Conservation (phyloP, 1,140 invertebrate species). For the Drosophila yakuba region DNA sequence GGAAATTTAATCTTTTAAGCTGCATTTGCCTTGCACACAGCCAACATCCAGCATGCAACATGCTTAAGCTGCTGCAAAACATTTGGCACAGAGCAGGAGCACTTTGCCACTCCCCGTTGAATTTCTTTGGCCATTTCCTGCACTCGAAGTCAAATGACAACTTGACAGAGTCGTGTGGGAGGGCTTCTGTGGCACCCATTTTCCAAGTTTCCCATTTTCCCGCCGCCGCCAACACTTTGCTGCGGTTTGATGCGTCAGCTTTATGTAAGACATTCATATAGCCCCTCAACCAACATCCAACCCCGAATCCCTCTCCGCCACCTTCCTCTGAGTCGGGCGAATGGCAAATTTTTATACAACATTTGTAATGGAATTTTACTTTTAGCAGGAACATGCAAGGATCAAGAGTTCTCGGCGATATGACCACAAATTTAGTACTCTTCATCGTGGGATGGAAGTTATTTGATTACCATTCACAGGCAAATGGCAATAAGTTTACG, state of each 20-base stretch:
- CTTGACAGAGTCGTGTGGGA: slow-evolving; percentile 46
- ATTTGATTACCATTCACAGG: neutral
- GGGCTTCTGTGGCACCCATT: slow-evolving; percentile 8
- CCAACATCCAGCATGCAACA: slow-evolving; percentile 72
- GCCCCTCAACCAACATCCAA: neutral
- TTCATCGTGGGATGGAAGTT: neutral
- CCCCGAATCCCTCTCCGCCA: neutral
- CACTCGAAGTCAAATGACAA: slow-evolving; percentile 74
- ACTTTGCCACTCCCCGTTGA: slow-evolving; percentile 7
- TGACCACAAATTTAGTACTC: slow-evolving; percentile 14
- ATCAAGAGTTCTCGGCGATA: neutral
- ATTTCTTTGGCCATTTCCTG: slow-evolving; percentile 44
- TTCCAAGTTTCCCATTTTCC: slow-evolving; percentile 14
- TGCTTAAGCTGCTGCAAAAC: slow-evolving; percentile 77
- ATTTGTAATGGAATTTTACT: slow-evolving; percentile 62
- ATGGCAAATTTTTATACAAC: slow-evolving; percentile 64
- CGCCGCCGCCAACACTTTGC: slow-evolving; percentile 40
- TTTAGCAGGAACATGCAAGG: slow-evolving; percentile 37
- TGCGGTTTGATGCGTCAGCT: slow-evolving; percentile 76
- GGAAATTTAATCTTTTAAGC: slow-evolving; percentile 78
- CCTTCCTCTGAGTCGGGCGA: slow-evolving; percentile 16
- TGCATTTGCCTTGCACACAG: slow-evolving; percentile 73
- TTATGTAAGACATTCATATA: slow-evolving; percentile 71
- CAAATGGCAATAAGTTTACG: neutral
- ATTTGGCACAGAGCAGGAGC: slow-evolving; percentile 46